A percentile compares a stretch with the other conserved stretches of the same genome.
phyloP scores from a whole-genome alignment of 2,113 vertebrate genomes.

The Orthonyx spaldingii region DNA sequence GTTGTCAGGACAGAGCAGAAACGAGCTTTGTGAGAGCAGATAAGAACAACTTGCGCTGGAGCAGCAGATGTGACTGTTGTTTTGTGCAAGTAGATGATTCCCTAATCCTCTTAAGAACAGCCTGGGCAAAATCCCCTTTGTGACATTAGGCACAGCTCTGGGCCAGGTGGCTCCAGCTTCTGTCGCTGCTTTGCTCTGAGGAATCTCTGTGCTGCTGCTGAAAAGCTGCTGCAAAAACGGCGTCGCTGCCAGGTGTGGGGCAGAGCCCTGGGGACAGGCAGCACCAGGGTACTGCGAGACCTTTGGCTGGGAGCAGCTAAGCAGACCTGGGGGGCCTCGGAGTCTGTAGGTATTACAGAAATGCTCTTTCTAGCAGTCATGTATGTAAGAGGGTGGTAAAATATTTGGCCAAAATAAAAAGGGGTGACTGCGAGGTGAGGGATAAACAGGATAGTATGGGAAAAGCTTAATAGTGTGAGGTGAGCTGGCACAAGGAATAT shows the following conservation, averaged over 20 bases:
- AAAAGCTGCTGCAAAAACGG: background rate
- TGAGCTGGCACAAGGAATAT: background rate
- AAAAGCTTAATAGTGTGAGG: background rate
- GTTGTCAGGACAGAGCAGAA: background rate
- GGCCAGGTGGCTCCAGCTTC: conserved; percentile 48
- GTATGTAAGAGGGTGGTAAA: background rate
- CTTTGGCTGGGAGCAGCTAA: background rate
- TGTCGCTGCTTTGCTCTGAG: background rate
- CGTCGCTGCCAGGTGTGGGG: background rate
- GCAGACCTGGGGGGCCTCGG: background rate
- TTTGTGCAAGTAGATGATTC: conserved; percentile 36
- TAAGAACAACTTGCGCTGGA: background rate
- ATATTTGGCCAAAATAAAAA: background rate
- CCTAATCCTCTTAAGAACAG: conserved; percentile 46
- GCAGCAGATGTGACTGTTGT: conserved; percentile 24
- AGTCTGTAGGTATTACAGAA: background rate
- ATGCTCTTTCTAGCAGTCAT: background rate
- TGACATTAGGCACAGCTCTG: conserved; percentile 11
- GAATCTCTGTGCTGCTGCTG: background rate
- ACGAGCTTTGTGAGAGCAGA: background rate
- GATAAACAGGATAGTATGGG: rapidly evolving
- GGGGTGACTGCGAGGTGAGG: background rate
- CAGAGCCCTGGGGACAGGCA: background rate
- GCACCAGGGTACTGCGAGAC: background rate
- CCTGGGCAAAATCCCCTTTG: conserved; percentile 57